phyloP scores from a whole-genome alignment of 1,140 invertebrate genomes.

The Phortica variegata region DNA sequence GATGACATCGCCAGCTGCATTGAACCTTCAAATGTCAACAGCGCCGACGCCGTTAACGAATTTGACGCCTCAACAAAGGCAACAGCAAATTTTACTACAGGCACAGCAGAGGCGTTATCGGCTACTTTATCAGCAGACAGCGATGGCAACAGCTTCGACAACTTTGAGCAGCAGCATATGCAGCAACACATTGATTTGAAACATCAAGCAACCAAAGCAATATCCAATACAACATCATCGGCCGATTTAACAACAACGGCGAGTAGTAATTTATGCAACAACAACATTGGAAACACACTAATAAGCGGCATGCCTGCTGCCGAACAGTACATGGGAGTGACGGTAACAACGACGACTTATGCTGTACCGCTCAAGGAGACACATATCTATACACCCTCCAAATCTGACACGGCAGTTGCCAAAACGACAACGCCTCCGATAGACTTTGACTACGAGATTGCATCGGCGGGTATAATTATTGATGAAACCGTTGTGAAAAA shows the following conservation, averaged over 20 bases:
- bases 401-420: slow-evolving; percentile 40
- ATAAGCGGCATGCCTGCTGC: background rate
- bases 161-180: slow-evolving; percentile 37
- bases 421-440: slow-evolving; percentile 44
- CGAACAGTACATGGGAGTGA: background rate
- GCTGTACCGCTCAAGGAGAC: slow-evolving; percentile 52
- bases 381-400: slow-evolving; percentile 54
- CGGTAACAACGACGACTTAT: slow-evolving; percentile 19
- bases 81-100: slow-evolving; percentile 35
- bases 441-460: slow-evolving; percentile 55
- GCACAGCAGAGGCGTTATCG: slow-evolving; percentile 44
- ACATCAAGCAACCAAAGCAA: slow-evolving; percentile 8
- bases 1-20: slow-evolving; percentile 2
- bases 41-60: slow-evolving; percentile 5
- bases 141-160: slow-evolving; percentile 33
- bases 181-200: slow-evolving; percentile 41
- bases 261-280: too few relatives aligned
- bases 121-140: slow-evolving; percentile 44
- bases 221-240: slow-evolving; percentile 1
- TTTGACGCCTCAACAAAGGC: slow-evolving; percentile 38
- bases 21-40: background rate
- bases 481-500: slow-evolving; percentile 55
- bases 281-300: slow-evolving; percentile 8
- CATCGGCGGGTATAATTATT: slow-evolving; percentile 52
- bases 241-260: slow-evolving; percentile 1